Conservation (phyloP, 2,888 invertebrate species). For the Clepsis dumicolana region DNA sequence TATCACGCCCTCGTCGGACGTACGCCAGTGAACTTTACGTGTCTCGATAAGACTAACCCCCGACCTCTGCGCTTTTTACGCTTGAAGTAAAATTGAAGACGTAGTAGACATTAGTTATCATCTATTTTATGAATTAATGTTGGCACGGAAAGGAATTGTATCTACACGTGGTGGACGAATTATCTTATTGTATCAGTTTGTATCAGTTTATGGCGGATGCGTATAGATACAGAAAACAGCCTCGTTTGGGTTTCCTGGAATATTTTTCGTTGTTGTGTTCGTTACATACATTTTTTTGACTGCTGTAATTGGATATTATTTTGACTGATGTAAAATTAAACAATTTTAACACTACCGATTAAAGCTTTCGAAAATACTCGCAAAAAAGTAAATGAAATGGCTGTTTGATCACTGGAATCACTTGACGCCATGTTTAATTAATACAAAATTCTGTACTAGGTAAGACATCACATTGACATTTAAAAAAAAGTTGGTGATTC, state of each 20-base stretch:
- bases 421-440: too few species aligned
- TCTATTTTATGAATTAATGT: slow-evolving; percentile 28
- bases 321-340: too few species aligned
- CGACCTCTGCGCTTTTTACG: slow-evolving; percentile 34
- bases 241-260: neutral
- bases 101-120: slow-evolving; percentile 40
- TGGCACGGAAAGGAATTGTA: slow-evolving; percentile 16
- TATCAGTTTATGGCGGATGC: neutral
- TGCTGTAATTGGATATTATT: neutral
- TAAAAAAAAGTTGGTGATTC: too few species aligned
- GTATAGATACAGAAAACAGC: neutral
- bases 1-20: slow-evolving; percentile 24
- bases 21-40: slow-evolving; percentile 18
- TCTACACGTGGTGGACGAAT: slow-evolving; percentile 26
- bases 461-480: too few species aligned
- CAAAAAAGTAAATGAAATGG: too few species aligned
- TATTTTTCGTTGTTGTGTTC: neutral
- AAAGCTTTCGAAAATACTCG: too few species aligned
- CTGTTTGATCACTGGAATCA: too few species aligned
- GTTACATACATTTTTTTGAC: neutral
- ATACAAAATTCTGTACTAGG: too few species aligned
- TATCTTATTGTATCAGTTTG: slow-evolving; percentile 8
- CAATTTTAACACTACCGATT: too few species aligned
- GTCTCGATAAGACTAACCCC: slow-evolving; percentile 32
- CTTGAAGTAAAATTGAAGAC: slow-evolving; percentile 32